These are phyloP conservation scores for Pluvialis apricaria DNA, from an alignment of 2,113 vertebrate genomes.

Conservation along the genomic window DNA sequence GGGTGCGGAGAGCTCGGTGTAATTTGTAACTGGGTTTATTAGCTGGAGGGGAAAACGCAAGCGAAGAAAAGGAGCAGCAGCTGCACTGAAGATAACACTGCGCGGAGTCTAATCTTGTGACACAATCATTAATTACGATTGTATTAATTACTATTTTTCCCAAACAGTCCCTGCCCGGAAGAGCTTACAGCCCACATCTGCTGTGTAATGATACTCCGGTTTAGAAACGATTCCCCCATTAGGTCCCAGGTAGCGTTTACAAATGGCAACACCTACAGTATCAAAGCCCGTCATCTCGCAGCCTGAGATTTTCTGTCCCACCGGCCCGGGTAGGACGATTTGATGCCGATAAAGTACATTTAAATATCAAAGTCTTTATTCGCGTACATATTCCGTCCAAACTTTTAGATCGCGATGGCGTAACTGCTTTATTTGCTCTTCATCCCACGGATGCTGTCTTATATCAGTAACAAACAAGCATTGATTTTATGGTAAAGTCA, in stretches of 20 bases:
- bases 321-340: not conserved
- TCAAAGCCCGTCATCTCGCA: not conserved
- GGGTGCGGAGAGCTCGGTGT: not conserved
- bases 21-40: conserved; percentile 14
- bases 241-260: conserved; percentile 21
- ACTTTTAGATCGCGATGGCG: not conserved
- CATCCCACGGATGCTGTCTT: conserved; percentile 76
- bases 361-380: conserved; percentile 22
- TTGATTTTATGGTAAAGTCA: conserved; percentile 98
- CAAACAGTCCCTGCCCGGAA: conserved; percentile 22
- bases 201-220: not conserved
- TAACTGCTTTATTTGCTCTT: conserved; percentile 34
- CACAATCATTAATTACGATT: conserved; percentile 59
- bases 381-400: not conserved
- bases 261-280: not conserved
- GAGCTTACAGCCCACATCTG: conserved; percentile 31
- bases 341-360: conserved; percentile 6
- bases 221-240: not conserved
- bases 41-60: conserved; percentile 19
- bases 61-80: conserved; percentile 39
- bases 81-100: conserved; percentile 42
- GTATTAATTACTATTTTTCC: conserved; percentile 57
- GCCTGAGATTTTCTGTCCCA: conserved; percentile 11
- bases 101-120: conserved; percentile 29
- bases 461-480: conserved; percentile 91